Evolutionary conservation across 2,113 vertebrate species (phyloP), one percentile per base, ranked within the genome.

Genomic region (Noturus placidus): DNA sequence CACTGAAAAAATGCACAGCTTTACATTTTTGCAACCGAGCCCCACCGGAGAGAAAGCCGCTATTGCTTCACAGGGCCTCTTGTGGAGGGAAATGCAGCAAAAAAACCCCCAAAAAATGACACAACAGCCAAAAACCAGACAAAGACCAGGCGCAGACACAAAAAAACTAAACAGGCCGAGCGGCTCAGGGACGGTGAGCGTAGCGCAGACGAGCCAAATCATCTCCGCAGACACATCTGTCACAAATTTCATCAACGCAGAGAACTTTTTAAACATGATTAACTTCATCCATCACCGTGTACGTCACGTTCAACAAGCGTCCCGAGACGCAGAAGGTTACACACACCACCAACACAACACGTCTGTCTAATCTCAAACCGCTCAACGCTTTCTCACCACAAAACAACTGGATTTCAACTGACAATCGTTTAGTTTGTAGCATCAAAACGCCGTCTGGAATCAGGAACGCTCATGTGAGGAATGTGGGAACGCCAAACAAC

Each of bases 1-100:
- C 72, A 72, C 84, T 52, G 46, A 82, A 88, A 88, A 87, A 85
- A 88, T 88, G 81, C 86, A 87, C 19, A 67, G 82, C 77, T 35
- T 30, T 79, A 69, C 70, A 88, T 88, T 88, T 79, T 69, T 80
- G 46, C 80, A 87, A 63, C 70, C 78, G 38, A 86, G 70, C 56
- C 87, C 72, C 72, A 54, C 85, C 67, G 86, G 86, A 57, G 74
- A 83, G 76, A 56, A 61, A 81, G 78, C 63, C 82, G 57, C 35
- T 54, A 17, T 54, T 85, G 77, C 72, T 80, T 59, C 77, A 79
- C 35, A 63, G 35, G 27, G 27, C 35, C 67, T 27, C 79, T 25
- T 7, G 67, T 35, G 70, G 38, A 54, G 86, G 38, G 65, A 82
- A 82, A 87, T 3, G 52, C 33, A 42, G 76, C 2, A 61, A 17